A percentile compares a stretch with the other conserved stretches of the same genome.
These are phyloP conservation scores for Acanthosepion pharaonis DNA, from an alignment of 2,888 invertebrate genomes.

Conservation along the genomic window DNA sequence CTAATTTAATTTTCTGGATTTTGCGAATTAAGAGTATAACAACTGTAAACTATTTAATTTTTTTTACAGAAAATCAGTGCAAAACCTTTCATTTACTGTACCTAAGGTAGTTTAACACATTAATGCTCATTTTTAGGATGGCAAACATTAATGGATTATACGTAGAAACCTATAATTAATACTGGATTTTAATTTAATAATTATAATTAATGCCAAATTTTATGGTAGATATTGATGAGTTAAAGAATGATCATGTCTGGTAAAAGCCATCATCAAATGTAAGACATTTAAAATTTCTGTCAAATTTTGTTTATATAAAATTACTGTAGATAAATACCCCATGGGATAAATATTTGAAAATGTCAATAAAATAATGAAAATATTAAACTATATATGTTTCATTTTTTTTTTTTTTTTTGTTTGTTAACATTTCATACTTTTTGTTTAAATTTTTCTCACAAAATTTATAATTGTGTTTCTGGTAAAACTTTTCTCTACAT, in stretches of 20 bases:
- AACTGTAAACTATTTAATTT: neutral
- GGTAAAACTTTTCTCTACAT: neutral
- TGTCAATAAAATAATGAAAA: neutral
- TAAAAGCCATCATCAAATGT: neutral
- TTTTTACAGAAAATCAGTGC: neutral
- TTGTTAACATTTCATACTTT: neutral
- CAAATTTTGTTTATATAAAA: neutral
- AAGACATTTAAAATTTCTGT: neutral
- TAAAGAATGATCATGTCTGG: neutral
- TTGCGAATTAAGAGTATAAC: neutral
- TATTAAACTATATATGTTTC: neutral
- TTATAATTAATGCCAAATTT: too few species aligned
- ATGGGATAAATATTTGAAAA: neutral
- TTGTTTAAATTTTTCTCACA: neutral
- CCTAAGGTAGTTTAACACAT: neutral
- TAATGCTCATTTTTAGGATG: too few species aligned
- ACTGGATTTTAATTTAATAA: too few species aligned
- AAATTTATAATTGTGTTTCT: neutral
- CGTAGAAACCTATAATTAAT: too few species aligned
- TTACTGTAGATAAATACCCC: neutral
- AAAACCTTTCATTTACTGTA: too few species aligned
- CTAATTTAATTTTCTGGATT: neutral
- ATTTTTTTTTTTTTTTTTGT: too few species aligned
- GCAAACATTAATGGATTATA: too few species aligned
- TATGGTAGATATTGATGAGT: too few species aligned